Evolutionary conservation across 2,888 invertebrate species (phyloP), one percentile per base, ranked within the genome.

Genomic region (Beris chalybata): DNA sequence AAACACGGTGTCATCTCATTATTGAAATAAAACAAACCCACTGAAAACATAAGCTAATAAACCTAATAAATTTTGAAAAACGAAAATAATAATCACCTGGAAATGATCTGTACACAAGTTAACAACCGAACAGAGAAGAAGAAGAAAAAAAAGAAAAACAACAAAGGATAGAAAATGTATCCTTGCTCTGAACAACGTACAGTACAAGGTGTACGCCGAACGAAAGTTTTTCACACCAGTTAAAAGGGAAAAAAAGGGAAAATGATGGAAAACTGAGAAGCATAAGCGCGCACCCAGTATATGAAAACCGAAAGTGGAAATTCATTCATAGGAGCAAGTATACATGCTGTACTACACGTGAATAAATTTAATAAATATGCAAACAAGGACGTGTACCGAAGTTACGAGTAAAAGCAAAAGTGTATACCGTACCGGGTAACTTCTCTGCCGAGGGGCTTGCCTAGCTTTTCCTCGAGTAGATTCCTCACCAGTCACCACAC

Each of bases 281-380:
- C 44, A 45, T 9, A 7, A 12, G 32, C 29, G 13, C n/a, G 53
- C 29, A 50, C 15, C 50, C 9, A 50, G 50, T 29, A 15, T 47
- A 31, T 30, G 29, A 12, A 61, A 61, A 61, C 50, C 50, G 61
- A 64, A 64, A 64, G 64, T 54, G 64, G 52, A 64, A 54, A 64
- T 64, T 64, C 55, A 45, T 64, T 64, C 54, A 54, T 31, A 43
- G 44, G 64, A 38, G 50, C 43, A 38, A 31, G 29, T 44, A 54
- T 55, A 65, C 64, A 65, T 32, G 64, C 32, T 65, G 58, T 65
- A 52, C 30, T 57, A 67, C 65, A 69, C 67, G 69, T 63, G 65
- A 67, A 69, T 69, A 65, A 69, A 69, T 69, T 69, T 69, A 67
- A 69, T 69, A 69, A 69, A 69, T 67, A 69, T 69, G 69, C 69